Evolutionary conservation across 2,113 vertebrate genomes (phyloP), one percentile per base, ranked within the genome.

Genomic region (Labeo rohita): DNA sequence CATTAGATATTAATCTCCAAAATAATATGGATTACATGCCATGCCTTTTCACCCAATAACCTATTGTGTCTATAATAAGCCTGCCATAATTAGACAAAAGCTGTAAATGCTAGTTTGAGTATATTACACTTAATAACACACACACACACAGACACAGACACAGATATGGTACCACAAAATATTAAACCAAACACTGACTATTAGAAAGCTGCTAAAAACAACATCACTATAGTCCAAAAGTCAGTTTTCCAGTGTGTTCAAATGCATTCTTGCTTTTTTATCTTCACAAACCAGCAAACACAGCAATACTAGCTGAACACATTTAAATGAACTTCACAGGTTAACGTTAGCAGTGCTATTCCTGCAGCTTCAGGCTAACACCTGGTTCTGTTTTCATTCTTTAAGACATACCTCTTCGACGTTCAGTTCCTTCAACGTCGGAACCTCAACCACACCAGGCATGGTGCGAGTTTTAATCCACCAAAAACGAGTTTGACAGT

Each of bases 351-450:
- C 80, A 21, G 47, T 68, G 45, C 34, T 21, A 50, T 9, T 68
- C 13, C 45, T 13, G 63, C n/a, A 66, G 79, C 79, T 65, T 47
- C 4, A 66, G 59, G 28, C 28, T 34, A 50, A 28, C 47, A 12
- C 3, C 63, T 52, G 59, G 3, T 12, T 43, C 8, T 0, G 34
- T 73, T 34, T 49, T 7, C 13, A 15, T 6, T 36, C 28, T 10
- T 77, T 59, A 18, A 80, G 21, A 84, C 96, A 0, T 28, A 98
- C 97, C 96, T 99, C 97, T 11, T 92, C 94, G 86, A 98, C 97
- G 1, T 94, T 95, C 74, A 99, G 95, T 81, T 99, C 97, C 91
- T 97, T 93, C 84, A 94, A 13, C 2, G 94, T 63, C 4, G 98
- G 98, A 9, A 98, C 21, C 21, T 95, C 94, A 90, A 95, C 45